Base-by-base conservation (phyloP, 2,113 vertebrate genomes). In the Sinocyclocheilus grahami region DNA sequence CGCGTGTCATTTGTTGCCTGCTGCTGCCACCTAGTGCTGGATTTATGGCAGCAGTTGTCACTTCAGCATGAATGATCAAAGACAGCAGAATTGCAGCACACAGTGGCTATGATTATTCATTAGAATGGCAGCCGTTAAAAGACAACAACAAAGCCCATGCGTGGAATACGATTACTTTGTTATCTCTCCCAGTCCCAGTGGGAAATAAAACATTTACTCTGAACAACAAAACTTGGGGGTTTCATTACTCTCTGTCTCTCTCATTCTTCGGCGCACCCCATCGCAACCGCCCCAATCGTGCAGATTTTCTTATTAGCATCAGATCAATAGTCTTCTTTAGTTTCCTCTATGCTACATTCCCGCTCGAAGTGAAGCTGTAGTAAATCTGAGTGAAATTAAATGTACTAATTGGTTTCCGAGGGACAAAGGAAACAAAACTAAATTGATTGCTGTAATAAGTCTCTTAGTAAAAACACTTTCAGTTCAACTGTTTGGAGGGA, bases 361-460 rank as follows among this genome's bases (percentile, higher is more conserved):
- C 14, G 33, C 48, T 78, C 37, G n/a, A 53, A 69, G 72, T 86
- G 87, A 91, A 90, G 92, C 89, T 90, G 90, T 89, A 91, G 91
- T 92, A 92, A 93, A 94, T 94, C 88, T 92, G 93, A 92, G 91
- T 86, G 85, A 93, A 94, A 95, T 95, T 93, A 93, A 92, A 94
- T 93, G 87, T 90, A 90, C 91, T 94, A 93, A 95, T 94, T 94
- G 94, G 93, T 92, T 95, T 94, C 93, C 87, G 90, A 93, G 93
- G 92, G 92, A 93, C 92, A 92, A 91, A 91, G 92, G 90, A 93
- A 93, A 93, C 92, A 92, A 92, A 94, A 94, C 93, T 93, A 92
- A 94, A 94, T 94, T 94, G 95, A 95, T 94, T 93, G 92, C 91
- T 89, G 86, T 91, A 94, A 94, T 93, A 93, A 92, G 93, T 91